Evolutionary conservation across 2,888 invertebrate species (phyloP).

Genomic region (Drosophila rellima): DNA sequence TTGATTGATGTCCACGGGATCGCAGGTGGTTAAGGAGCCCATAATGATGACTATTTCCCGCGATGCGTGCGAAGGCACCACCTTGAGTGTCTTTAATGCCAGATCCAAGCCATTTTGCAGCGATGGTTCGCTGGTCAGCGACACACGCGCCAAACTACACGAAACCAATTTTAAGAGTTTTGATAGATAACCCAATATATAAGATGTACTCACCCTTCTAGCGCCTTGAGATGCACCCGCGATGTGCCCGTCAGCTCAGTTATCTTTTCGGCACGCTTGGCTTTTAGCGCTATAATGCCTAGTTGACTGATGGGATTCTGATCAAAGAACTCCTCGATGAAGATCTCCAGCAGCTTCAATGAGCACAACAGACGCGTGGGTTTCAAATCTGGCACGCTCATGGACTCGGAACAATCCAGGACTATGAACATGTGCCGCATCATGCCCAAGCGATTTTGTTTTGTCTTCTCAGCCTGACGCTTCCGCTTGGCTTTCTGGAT

Average conservation of each 20-base stretch:
- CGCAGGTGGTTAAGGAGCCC: slow-evolving; percentile 98
- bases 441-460: slow-evolving; percentile 97
- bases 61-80: slow-evolving; percentile 97
- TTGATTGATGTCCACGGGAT: slow-evolving; percentile 95
- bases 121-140: slow-evolving; percentile 96
- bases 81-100: slow-evolving; percentile 93
- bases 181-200: neutral
- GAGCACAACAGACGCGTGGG: slow-evolving; percentile 96
- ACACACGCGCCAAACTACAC: slow-evolving; percentile 88
- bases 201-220: slow-evolving; percentile 86
- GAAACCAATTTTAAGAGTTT: neutral
- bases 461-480: slow-evolving; percentile 88
- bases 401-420: slow-evolving; percentile 96
- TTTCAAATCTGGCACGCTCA: slow-evolving; percentile 97
- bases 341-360: slow-evolving; percentile 95
- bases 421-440: slow-evolving; percentile 98
- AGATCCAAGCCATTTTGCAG: slow-evolving; percentile 97
- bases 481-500: slow-evolving; percentile 95
- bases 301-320: slow-evolving; percentile 99
- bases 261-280: slow-evolving; percentile 97
- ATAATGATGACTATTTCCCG: slow-evolving; percentile 96
- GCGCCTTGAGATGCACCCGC: slow-evolving; percentile 91
- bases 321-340: slow-evolving; percentile 98
- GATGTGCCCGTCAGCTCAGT: slow-evolving; percentile 95
- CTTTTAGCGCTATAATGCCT: slow-evolving; percentile 95